Evolutionary conservation across 2,888 invertebrate genomes (phyloP).

Genomic region (Venustoraphidia nigricollis): DNA sequence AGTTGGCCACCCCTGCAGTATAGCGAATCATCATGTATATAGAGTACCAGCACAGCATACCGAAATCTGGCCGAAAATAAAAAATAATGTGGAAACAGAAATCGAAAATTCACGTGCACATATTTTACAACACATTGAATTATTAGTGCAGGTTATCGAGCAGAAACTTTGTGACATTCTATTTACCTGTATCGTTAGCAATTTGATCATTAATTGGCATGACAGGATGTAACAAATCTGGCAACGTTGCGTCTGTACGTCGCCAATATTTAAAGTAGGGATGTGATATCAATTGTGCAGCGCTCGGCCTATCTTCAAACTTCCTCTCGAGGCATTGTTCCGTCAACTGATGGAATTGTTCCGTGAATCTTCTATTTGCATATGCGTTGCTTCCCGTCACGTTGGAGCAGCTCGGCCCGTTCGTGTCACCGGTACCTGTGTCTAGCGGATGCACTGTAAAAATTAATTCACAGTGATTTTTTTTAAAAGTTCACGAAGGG

Average conservation of each 20-base stretch:
- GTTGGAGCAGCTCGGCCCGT: conserved; percentile 9
- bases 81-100: not conserved
- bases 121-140: too few species aligned
- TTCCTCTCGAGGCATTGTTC: conserved; percentile 56
- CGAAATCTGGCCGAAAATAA: too few species aligned
- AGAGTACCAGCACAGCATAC: too few species aligned
- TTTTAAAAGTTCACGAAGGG: conserved; percentile 14
- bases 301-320: conserved; percentile 51
- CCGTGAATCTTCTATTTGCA: conserved; percentile 48
- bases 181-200: conserved; percentile 34
- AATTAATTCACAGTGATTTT: too few species aligned
- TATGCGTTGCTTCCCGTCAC: conserved; percentile 19
- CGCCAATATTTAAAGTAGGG: conserved; percentile 61
- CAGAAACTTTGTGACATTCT: too few species aligned
- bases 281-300: conserved; percentile 53
- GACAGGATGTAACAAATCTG: conserved; percentile 50
- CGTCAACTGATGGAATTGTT: conserved; percentile 62
- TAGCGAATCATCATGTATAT: too few species aligned
- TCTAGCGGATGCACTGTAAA: too few species aligned
- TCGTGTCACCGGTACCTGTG: conserved; percentile 10
- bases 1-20: too few species aligned
- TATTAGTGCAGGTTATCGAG: too few species aligned
- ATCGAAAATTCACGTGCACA: not conserved
- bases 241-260: conserved; percentile 37
- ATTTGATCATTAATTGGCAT: conserved; percentile 45